phyloP scores from a whole-genome alignment of 2,797 vertebrate species.

The Macropodus opercularis region DNA sequence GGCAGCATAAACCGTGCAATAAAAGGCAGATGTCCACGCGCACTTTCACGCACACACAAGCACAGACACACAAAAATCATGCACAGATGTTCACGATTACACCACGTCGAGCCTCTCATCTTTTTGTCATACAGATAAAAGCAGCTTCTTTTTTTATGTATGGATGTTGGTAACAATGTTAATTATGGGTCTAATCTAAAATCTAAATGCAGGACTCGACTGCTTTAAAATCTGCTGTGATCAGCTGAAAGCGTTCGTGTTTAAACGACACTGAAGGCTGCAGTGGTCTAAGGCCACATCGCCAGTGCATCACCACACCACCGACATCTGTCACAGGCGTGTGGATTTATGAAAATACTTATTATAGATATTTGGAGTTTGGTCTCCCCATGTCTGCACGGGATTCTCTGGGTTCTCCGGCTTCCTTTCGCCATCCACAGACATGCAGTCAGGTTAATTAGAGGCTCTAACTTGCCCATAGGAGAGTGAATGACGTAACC shows the following conservation, averaged over 20 bases:
- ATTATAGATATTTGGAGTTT: no score
- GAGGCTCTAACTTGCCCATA: no score
- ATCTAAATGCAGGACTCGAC: conserved; percentile 2
- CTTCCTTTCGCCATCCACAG: no score
- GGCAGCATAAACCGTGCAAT: conserved; percentile 53
- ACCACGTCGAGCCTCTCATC: conserved; percentile 21
- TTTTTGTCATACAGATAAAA: conserved; percentile 39
- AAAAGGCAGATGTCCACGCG: conserved; percentile 72
- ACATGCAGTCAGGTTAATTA: no score
- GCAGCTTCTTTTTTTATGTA: conserved; percentile 5
- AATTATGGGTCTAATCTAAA: conserved; percentile 12
- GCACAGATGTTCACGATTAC: conserved; percentile 56
- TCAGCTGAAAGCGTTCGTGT: neutral
- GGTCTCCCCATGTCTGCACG: no score
- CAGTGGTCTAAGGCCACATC: conserved; percentile 2
- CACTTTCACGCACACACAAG: conserved; percentile 30
- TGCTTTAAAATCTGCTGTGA: conserved; percentile 3
- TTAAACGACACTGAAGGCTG: neutral
- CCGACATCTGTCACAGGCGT: neutral
- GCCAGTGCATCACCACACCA: neutral
- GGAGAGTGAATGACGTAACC: no score
- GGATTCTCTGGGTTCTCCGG: no score
- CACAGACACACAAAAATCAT: conserved; percentile 21
- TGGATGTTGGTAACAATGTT: conserved; percentile 8
- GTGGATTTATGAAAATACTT: no score